Evolutionary conservation across 1,140 invertebrate genomes (phyloP).

Genomic region (Heliconius congener): DNA sequence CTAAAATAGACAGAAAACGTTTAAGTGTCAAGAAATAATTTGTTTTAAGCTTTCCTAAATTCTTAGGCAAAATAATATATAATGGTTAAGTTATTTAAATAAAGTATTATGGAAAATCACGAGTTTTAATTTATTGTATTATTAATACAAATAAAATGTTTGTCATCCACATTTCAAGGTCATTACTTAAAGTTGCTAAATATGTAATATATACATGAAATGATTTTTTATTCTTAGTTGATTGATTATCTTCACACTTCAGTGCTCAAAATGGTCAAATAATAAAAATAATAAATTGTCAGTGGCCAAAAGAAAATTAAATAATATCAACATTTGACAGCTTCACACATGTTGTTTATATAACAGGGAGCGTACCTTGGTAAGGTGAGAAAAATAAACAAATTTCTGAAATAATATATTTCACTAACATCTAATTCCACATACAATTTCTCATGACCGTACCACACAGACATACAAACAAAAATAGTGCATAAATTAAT

Average conservation of each 20-base stretch:
- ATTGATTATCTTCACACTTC: not conserved
- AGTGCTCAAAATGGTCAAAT: not conserved
- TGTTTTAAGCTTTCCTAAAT: not conserved
- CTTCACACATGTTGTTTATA: too few species aligned
- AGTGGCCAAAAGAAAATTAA: not conserved
- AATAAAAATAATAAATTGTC: not conserved
- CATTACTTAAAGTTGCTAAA: too few species aligned
- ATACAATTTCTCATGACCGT: slow-evolving; percentile 43
- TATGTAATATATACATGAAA: too few species aligned
- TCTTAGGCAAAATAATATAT: not conserved
- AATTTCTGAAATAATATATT: slow-evolving; percentile 56
- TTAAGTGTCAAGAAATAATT: not conserved
- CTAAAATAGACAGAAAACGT: not conserved
- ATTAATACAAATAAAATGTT: not conserved
- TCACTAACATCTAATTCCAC: slow-evolving; percentile 52
- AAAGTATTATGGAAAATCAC: not conserved
- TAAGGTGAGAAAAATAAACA: slow-evolving; percentile 38
- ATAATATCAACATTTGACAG: too few species aligned
- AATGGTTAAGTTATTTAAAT: not conserved
- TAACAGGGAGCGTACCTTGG: too few species aligned
- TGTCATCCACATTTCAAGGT: too few species aligned
- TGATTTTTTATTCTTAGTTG: not conserved
- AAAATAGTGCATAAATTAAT: slow-evolving; percentile 27
- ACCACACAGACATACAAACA: slow-evolving; percentile 29
- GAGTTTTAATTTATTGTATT: not conserved